phyloP scores from a whole-genome alignment of 1,140 invertebrate genomes.

The Muscidifurax raptorellus region DNA sequence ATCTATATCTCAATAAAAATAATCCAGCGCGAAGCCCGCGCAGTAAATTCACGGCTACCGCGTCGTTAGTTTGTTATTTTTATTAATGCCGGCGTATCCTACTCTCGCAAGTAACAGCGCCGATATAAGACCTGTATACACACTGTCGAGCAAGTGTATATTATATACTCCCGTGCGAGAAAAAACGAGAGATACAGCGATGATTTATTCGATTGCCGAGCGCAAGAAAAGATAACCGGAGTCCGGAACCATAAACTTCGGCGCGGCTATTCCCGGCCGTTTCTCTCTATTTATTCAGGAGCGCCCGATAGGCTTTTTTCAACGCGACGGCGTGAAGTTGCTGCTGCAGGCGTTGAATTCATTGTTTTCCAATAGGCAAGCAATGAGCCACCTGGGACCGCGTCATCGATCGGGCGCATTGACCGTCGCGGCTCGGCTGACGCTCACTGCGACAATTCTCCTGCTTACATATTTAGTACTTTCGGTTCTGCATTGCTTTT shows the following conservation, averaged over 20 bases:
- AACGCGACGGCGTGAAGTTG: background rate
- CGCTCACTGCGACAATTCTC: background rate
- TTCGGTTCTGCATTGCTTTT: too few species aligned
- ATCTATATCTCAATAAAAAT: background rate
- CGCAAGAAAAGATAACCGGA: background rate
- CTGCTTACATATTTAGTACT: too few species aligned
- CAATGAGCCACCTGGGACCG: constrained; percentile 56
- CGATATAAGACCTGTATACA: background rate
- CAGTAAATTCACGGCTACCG: background rate
- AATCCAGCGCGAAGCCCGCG: background rate
- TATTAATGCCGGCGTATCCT: background rate
- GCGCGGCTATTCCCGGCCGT: background rate
- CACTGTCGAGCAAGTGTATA: background rate
- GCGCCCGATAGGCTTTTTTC: background rate
- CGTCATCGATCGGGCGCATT: constrained; percentile 56
- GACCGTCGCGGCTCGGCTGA: constrained; percentile 12
- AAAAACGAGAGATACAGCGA: background rate
- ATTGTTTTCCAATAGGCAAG: constrained; percentile 63
- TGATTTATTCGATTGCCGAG: background rate
- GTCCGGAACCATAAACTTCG: background rate
- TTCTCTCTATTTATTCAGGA: constrained; percentile 1
- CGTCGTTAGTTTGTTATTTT: background rate
- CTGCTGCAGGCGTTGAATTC: constrained; percentile 51
- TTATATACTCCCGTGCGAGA: background rate
- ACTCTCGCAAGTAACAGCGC: background rate